A percentile compares a stretch with the other conserved stretches of the same genome.
Evolutionary conservation across 1,140 invertebrate genomes (phyloP).

Genomic region (Yoshiicerus persimilis): DNA sequence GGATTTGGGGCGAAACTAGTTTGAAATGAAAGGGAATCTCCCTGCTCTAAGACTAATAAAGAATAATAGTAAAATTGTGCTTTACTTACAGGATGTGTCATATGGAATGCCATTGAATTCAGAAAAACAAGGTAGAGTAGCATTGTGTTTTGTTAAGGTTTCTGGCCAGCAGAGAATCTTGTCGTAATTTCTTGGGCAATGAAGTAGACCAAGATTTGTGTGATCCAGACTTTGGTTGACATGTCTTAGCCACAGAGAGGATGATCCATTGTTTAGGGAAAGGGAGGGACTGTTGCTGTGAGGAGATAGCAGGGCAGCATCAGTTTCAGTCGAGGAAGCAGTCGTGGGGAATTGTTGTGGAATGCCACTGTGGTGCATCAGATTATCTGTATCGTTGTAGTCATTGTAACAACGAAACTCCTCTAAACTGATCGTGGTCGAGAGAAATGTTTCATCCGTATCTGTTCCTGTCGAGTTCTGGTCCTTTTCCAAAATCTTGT

Average conservation of each 20-base stretch:
- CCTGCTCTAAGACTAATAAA: not conserved
- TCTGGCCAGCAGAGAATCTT: slow-evolving; percentile 75
- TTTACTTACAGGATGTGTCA: slow-evolving; percentile 60
- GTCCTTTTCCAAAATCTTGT: not conserved
- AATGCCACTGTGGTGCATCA: not conserved
- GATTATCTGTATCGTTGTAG: not conserved
- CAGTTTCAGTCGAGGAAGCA: not conserved
- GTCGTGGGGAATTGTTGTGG: not conserved
- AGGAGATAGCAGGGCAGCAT: not conserved
- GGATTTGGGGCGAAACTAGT: not conserved
- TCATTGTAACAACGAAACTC: not conserved
- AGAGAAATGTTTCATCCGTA: not conserved
- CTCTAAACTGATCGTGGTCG: not conserved
- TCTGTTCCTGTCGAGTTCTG: not conserved
- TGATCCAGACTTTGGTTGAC: not conserved
- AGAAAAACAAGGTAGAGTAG: slow-evolving; percentile 69
- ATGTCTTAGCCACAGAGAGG: not conserved
- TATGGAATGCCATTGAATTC: slow-evolving; percentile 75
- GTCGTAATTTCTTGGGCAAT: slow-evolving; percentile 60
- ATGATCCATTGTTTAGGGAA: not conserved
- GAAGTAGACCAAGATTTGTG: not conserved
- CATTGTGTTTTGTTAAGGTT: slow-evolving; percentile 64
- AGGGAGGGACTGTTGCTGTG: not conserved
- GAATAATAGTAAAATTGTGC: not conserved
- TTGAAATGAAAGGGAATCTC: not conserved